Evolutionary conservation across 2,797 vertebrate genomes (phyloP).

Genomic region (Distichodus sexfasciatus): DNA sequence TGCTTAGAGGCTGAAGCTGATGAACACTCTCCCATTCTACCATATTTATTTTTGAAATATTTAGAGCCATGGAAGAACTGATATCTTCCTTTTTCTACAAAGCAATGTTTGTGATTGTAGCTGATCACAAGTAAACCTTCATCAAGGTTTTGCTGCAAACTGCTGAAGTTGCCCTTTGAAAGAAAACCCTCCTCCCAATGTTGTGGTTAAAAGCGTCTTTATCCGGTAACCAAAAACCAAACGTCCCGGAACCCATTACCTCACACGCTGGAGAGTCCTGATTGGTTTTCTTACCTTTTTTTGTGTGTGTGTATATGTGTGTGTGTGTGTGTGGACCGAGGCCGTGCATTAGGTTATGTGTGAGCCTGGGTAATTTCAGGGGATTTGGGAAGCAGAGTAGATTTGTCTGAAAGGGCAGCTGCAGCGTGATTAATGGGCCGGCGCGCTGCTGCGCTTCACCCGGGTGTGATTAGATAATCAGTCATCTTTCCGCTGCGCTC

Average conservation of each 20-base stretch:
- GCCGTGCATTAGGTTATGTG: conserved; percentile 38
- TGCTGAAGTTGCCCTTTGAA: too few species aligned
- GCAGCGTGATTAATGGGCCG: conserved; percentile 53
- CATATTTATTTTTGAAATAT: too few species aligned
- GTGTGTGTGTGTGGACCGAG: not conserved
- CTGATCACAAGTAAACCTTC: too few species aligned
- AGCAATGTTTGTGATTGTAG: too few species aligned
- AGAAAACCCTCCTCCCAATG: too few species aligned
- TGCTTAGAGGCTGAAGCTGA: too few species aligned
- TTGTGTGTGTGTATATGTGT: too few species aligned
- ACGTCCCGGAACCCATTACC: not conserved
- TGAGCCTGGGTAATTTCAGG: conserved; percentile 46
- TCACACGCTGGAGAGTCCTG: not conserved
- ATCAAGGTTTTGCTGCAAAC: too few species aligned
- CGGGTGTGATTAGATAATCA: conserved; percentile 55
- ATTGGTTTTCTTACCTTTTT: conserved; percentile 16
- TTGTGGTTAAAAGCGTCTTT: too few species aligned
- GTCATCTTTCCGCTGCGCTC: conserved; percentile 47
- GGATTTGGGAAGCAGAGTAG: conserved; percentile 48
- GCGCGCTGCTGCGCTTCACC: conserved; percentile 43
- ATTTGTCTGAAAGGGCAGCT: conserved; percentile 51
- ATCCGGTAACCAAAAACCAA: not conserved
- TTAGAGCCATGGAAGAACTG: too few species aligned
- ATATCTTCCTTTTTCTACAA: too few species aligned
- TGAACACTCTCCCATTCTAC: too few species aligned